Evolutionary conservation across 2,888 invertebrate species (phyloP), one percentile per base, ranked within the genome.

Genomic region (Labia minor): DNA sequence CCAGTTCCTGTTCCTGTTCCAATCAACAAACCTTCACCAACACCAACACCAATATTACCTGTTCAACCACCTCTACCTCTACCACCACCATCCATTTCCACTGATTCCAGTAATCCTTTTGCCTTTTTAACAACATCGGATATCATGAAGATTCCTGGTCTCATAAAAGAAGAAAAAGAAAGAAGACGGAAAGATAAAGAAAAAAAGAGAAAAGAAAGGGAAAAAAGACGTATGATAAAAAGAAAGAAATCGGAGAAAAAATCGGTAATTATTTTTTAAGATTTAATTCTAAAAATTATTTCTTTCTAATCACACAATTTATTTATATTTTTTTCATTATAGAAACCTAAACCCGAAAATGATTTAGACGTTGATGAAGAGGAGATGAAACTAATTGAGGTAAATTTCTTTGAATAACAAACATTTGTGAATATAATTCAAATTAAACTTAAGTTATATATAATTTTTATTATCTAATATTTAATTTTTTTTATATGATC

Each of bases 121-220:
- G 61, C 67, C n/a, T 66, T 65, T 11, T 37, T 65, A 16, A 65
- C 67, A 8, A 62, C 68, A 37, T n/a, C 62, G 20, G 65, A 67
- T 8, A 18, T 67, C 16, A 62, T 63, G 18, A 63, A 61, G 64
- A 49, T 62, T 49, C 64, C 62, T 3, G 49, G 49, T 8, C 16
- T 49, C 14, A 49, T 49, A 65, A 72, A 73, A 67, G 76, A 76
- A 68, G 71, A 72, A 61, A 74, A 73, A 1, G 77, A 78, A 71
- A 69, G 77, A 33, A 72, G 75, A 63, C 72, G 75, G 66, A 76
- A 74, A 3, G 78, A 79, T 69, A 73, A 76, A 63, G 76, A 77
- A 63, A 75, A 74, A 68, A 71, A 78, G 16, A 74, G 76, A 33
- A 69, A 71, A 66, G 79, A 78, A 67, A 73, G 77, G 63, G 79